These are phyloP conservation scores for Parazoanthus swiftii DNA, from an alignment of 92 coral and sea anemone species.

Conservation along the genomic window DNA sequence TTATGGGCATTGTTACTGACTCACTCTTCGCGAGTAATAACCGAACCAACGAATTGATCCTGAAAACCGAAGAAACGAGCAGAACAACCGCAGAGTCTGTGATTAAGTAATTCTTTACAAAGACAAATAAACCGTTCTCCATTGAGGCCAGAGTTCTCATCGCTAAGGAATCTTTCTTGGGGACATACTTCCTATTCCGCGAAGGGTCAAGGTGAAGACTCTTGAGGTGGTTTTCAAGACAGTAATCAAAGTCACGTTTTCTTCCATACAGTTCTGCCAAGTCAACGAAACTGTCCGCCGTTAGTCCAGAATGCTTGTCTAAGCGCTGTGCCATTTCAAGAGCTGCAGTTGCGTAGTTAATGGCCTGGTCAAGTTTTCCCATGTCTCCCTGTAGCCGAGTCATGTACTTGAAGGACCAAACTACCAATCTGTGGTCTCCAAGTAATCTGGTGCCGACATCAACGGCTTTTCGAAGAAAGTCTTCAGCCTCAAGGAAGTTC, in stretches of 20 bases:
- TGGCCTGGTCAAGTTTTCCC: not conserved
- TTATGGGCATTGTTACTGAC: not conserved
- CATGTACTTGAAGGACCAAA: constrained; percentile 21
- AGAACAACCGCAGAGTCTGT: not conserved
- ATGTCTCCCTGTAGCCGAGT: constrained; percentile 10
- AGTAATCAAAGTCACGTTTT: not conserved
- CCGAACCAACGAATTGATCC: not conserved
- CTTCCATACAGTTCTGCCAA: not conserved
- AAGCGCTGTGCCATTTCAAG: constrained; percentile 22
- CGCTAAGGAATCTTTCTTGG: not conserved
- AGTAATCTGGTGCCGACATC: not conserved
- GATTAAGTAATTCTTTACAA: not conserved
- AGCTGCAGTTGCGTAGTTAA: not conserved
- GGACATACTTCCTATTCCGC: not conserved
- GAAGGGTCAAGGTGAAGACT: constrained; percentile 4
- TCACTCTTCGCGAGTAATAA: not conserved
- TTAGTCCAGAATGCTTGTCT: constrained; percentile 2
- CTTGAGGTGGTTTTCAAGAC: constrained; percentile 7
- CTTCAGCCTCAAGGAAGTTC: not conserved
- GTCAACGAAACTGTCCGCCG: constrained; percentile 10
- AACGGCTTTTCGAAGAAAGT: not conserved
- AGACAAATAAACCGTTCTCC: not conserved
- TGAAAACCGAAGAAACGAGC: not conserved
- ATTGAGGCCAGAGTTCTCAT: not conserved
- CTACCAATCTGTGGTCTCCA: constrained; percentile 22